Evolutionary conservation across 2,888 invertebrate species (phyloP), one percentile per base, ranked within the genome.

Genomic region (Tenthredo mesomela): DNA sequence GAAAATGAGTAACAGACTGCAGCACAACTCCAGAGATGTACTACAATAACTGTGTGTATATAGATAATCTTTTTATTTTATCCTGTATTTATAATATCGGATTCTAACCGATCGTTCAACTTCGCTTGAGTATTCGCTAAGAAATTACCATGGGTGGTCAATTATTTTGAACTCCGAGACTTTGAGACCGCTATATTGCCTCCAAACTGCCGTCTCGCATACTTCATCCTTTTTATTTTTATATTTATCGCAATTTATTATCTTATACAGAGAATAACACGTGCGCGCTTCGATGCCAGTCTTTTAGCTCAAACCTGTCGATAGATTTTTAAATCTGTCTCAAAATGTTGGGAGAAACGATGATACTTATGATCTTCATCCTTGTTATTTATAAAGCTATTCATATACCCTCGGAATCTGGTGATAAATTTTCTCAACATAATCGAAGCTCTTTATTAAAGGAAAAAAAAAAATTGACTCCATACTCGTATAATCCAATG

Each of bases 111-210:
- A n/a, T 47, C 67, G 80, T 65, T 80, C 54, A 54, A 37, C 58
- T n/a, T 54, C 54, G 54, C 54, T 15, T 5, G 15, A 7, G 54
- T 80, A 80, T 82, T 67, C 82, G 67, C 67, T 82, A 50, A 82
- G 82, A 67, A 82, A 82, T 82, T 82, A 70, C 82, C 82, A 25
- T 70, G 67, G 82, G 65, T 54, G 82, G 82, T 82, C 82, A 82
- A 82, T 82, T 82, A 82, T 82, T 82, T 67, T 82, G 21, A 82
- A 67, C 21, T 12, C 37, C 61, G 80, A 25, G 65, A 65, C 80
- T 80, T 61, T 40, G 47, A 37, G 61, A 58, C 58, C 18, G 77
- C 80, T 29, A 37, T 61, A 58, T 67, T 47, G 25, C 47, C 82
- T 82, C 40, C 61, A 65, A 80, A 80, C 61, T 40, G 67, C 82